Conservation (phyloP, 2,113 vertebrate genomes). For the Pseudolaguvia tuberculata region DNA sequence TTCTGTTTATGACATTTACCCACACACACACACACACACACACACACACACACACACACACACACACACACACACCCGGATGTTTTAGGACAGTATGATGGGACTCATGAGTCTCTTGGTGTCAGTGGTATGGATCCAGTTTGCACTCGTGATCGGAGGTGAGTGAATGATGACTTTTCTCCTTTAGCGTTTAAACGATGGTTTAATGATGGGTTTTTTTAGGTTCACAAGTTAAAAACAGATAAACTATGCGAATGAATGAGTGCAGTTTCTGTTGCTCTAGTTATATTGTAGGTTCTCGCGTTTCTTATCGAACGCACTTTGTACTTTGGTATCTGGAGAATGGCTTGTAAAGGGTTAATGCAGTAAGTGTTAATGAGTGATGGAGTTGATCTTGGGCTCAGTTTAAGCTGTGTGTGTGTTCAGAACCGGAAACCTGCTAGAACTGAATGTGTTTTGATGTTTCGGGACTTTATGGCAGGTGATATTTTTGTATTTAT, state of each 20-base stretch:
- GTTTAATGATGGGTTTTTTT: background rate
- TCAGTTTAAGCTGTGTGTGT: background rate
- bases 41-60: background rate
- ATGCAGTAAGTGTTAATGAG: slow-evolving; percentile 39
- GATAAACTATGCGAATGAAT: background rate
- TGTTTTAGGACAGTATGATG: slow-evolving; percentile 19
- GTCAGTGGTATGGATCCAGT: background rate
- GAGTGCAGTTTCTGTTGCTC: background rate
- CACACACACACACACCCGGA: background rate
- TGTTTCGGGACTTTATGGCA: background rate
- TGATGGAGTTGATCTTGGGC: slow-evolving; percentile 20
- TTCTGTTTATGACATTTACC: background rate
- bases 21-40: background rate
- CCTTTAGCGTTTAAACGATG: background rate
- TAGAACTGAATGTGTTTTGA: too few species aligned
- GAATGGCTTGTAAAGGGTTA: background rate
- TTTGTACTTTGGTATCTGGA: slow-evolving; percentile 42
- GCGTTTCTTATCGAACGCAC: background rate
- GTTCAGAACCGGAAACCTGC: background rate
- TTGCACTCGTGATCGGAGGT: slow-evolving; percentile 16
- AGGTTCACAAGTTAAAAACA: background rate
- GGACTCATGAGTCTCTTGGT: slow-evolving; percentile 6
- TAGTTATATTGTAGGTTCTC: background rate
- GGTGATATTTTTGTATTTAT: background rate
- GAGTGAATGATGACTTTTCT: slow-evolving; percentile 14